phyloP scores from a whole-genome alignment of 1,140 invertebrate genomes.

The Leptopilina boulardi region DNA sequence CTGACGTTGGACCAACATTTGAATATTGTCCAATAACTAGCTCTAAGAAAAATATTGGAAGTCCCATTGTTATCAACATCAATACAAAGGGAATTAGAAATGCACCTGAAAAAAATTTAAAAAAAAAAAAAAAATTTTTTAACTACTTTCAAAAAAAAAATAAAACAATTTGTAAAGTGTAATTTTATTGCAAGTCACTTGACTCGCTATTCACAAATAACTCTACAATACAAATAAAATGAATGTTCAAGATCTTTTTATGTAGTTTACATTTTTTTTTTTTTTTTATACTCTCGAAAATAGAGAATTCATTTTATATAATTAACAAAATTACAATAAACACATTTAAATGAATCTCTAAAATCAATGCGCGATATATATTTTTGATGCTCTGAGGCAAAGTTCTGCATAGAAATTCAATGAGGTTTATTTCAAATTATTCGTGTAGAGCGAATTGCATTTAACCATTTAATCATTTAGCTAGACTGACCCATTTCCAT shows the following conservation, averaged over 20 bases:
- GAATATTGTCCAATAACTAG: slow-evolving; percentile 82
- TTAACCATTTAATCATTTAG: slow-evolving; percentile 9
- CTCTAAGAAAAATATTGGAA: slow-evolving; percentile 86
- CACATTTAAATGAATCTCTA: background rate
- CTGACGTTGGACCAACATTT: slow-evolving; percentile 78
- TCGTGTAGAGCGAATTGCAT: background rate
- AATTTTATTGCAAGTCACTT: no score
- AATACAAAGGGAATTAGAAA: slow-evolving; percentile 88
- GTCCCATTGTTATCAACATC: slow-evolving; percentile 86
- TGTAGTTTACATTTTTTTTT: no score
- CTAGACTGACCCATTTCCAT: slow-evolving; percentile 16
- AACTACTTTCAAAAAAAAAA: no score
- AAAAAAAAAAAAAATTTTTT: slow-evolving; percentile 34
- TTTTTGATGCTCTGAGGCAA: slow-evolving; percentile 45
- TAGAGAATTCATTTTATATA: background rate
- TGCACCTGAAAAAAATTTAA: slow-evolving; percentile 77
- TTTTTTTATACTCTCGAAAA: no score
- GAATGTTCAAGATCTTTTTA: no score
- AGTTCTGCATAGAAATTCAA: slow-evolving; percentile 10
- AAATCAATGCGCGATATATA: slow-evolving; percentile 41
- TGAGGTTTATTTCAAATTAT: slow-evolving; percentile 4
- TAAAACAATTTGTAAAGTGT: no score
- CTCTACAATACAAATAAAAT: no score
- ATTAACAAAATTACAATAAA: background rate
- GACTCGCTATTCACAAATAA: no score